Evolutionary conservation across 1,140 invertebrate species (phyloP).

Genomic region (Meteorus sp.): DNA sequence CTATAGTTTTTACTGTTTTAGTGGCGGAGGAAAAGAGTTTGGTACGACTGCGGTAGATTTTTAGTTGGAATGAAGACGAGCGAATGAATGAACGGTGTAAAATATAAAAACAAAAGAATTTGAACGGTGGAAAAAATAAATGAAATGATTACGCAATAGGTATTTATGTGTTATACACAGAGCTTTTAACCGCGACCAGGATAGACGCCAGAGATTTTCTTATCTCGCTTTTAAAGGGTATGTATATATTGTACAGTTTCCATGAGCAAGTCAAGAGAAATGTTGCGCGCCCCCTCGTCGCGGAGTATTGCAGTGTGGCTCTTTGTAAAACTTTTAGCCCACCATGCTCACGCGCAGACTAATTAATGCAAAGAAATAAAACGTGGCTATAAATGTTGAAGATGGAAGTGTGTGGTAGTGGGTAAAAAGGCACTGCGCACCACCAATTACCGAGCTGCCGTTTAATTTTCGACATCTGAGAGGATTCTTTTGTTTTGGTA

Average conservation of each 20-base stretch:
- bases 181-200: not conserved
- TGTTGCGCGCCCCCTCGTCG: constrained; percentile 23
- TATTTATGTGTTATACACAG: no score
- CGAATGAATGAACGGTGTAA: not conserved
- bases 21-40: not conserved
- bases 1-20: constrained; percentile 8
- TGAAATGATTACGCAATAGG: no score
- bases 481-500: constrained; percentile 5
- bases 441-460: constrained; percentile 26
- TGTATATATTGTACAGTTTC: not conserved
- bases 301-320: constrained; percentile 19
- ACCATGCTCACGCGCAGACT: constrained; percentile 30
- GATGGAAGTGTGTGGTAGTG: no score
- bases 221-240: constrained; percentile 9
- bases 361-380: constrained; percentile 41
- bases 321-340: constrained; percentile 37
- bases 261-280: constrained; percentile 24
- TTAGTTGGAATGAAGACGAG: constrained; percentile 5
- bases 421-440: no score
- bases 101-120: not conserved
- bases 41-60: constrained; percentile 5
- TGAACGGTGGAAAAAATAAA: not conserved
- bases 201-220: constrained; percentile 6
- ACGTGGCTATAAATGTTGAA: no score
- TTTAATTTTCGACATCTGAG: constrained; percentile 36